Percentiles rank a stretch among this genome's conserved stretches.
These are phyloP conservation scores for Rhabdornis inornatus DNA, from an alignment of 2,113 vertebrate species.

Conservation along the genomic window DNA sequence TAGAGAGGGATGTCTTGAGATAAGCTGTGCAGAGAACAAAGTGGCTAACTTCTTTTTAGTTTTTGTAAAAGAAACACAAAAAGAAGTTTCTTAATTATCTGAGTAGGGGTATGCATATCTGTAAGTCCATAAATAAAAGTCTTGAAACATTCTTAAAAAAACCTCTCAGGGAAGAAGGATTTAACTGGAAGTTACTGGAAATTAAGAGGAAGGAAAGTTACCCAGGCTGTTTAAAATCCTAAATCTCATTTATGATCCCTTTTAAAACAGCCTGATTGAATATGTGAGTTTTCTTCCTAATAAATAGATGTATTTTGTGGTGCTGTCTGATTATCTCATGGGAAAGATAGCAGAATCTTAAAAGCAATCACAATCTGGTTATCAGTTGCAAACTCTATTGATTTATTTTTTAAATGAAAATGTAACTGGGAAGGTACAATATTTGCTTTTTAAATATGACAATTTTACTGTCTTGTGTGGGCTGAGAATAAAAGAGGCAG, in stretches of 20 bases:
- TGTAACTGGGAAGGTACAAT: conserved; percentile 34
- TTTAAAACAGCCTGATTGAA: not conserved
- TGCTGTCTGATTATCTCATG: conserved; percentile 23
- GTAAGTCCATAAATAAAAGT: not conserved
- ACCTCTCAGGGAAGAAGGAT: not conserved
- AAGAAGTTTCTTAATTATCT: not conserved
- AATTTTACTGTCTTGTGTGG: conserved; percentile 41
- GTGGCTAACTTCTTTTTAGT: not conserved
- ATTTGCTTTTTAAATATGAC: conserved; percentile 42
- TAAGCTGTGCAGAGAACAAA: not conserved
- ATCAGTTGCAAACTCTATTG: conserved; percentile 46
- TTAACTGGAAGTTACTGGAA: not conserved
- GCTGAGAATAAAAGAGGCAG: conserved; percentile 22
- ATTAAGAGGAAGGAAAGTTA: not conserved
- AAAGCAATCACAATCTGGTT: conserved; percentile 46
- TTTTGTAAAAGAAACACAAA: not conserved
- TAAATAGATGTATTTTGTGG: conserved; percentile 48
- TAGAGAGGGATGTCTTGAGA: not conserved
- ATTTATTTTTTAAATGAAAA: conserved; percentile 57
- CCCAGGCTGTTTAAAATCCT: not conserved
- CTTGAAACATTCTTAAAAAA: not conserved
- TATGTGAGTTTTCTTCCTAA: not conserved
- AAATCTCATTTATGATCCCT: not conserved
- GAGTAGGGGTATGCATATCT: fast-evolving
- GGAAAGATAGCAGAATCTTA: conserved; percentile 24